Evolutionary conservation across 2,888 invertebrate species (phyloP), one percentile per base, ranked within the genome.

Genomic region (Drosophila stalkeri): DNA sequence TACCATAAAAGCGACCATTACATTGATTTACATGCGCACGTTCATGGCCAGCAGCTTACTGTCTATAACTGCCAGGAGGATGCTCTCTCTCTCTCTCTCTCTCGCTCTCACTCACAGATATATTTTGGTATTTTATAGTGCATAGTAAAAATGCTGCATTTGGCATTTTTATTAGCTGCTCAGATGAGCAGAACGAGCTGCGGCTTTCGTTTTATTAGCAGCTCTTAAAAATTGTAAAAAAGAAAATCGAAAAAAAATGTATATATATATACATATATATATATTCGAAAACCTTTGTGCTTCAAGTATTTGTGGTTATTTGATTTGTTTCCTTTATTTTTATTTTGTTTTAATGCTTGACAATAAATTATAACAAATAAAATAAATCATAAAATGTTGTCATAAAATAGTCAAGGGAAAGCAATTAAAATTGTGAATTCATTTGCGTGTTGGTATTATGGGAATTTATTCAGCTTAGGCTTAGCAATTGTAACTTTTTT

Each of bases 21-120:
- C 81, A 81, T 82, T 81, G 83, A 81, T 81, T 81, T 81, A 81
- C 81, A 81, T 81, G 81, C 77, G 74, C 80, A 67, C 80, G 76
- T 80, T 77, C 76, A 62, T 67, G 77, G 72, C 67, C 43, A 76
- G 61, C 60, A 80, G 77, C 72, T 80, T 80, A 80, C 75, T 80
- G 72, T 80, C 72, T 71, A 76, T 77, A 71, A 76, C 76, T 57
- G 44, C 61, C 41, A 16, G 4, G 16, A 8, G n/a, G n/a, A n/a
- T n/a, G n/a, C 27, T 37, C 14, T 37, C 14, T 14, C 4, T 39
- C 16, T 2, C 6, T 27, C 27, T 6, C 6, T 8, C n/a, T 2
- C 16, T 6, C 7, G 7, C n/a, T n/a, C n/a, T n/a, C n/a, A 2
- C 39, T 39, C 54, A 23, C 66, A 59, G 63, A 70, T 75, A 66